phyloP scores from a whole-genome alignment of 2,113 vertebrate species.

The Saccopteryx bilineata region DNA sequence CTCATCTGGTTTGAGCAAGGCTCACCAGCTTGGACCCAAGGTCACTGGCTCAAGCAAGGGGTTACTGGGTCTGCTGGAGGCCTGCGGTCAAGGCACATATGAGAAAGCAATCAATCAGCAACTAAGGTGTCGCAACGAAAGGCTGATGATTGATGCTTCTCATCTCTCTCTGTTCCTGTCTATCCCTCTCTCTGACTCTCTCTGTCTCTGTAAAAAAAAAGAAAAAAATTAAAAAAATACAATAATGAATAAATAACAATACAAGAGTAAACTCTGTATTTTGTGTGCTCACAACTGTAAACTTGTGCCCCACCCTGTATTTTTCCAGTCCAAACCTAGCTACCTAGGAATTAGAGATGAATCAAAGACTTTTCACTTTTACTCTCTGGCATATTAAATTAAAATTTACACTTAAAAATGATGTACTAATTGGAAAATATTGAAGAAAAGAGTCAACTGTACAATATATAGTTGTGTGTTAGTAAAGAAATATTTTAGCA shows the following conservation, averaged over 20 bases:
- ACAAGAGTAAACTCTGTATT: background rate
- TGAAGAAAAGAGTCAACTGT: background rate
- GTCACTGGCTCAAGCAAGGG: too few species aligned
- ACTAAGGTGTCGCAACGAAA: too few species aligned
- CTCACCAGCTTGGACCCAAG: too few species aligned
- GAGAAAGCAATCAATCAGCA: too few species aligned
- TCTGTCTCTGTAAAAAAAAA: too few species aligned
- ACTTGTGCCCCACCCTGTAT: background rate
- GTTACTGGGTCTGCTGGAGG: too few species aligned
- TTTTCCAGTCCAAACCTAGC: background rate
- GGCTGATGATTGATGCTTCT: too few species aligned
- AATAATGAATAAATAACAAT: background rate
- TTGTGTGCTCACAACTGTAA: background rate
- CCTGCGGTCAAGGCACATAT: too few species aligned
- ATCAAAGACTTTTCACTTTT: background rate
- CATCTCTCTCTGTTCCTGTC: too few species aligned
- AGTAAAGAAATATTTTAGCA: background rate
- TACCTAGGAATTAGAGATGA: background rate
- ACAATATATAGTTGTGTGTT: background rate
- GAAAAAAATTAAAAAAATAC: too few species aligned
- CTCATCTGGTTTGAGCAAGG: too few species aligned
- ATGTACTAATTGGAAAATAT: background rate
- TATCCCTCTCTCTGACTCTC: too few species aligned
- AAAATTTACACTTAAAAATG: background rate
- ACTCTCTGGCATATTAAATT: background rate